phyloP scores from a whole-genome alignment of 2,113 vertebrate genomes.

The Tetraodon nigroviridis region DNA sequence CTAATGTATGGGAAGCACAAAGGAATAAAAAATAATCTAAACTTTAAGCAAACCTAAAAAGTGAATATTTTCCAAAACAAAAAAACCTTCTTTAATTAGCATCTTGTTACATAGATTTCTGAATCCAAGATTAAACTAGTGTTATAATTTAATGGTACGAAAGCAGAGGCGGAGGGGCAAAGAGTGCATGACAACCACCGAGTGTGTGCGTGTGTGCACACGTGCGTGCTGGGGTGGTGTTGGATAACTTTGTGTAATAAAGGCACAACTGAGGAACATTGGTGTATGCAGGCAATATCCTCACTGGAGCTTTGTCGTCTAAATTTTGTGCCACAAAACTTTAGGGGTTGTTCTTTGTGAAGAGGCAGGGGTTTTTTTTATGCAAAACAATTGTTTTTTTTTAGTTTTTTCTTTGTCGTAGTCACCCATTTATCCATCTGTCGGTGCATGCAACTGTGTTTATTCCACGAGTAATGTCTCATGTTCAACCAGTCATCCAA shows the following conservation, averaged over 20 bases:
- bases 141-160: too few species aligned
- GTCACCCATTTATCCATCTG: slow-evolving; percentile 2
- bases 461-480: slow-evolving; percentile 15
- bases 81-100: too few species aligned
- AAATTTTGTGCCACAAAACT: slow-evolving; percentile 7
- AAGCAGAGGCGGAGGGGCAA: background rate
- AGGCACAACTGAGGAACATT: slow-evolving; percentile 33
- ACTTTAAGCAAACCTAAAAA: background rate
- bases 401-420: background rate
- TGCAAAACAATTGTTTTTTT: background rate
- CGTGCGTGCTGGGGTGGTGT: background rate
- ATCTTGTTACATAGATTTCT: too few species aligned
- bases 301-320: slow-evolving; percentile 24
- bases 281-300: slow-evolving; percentile 9
- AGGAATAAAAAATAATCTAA: background rate
- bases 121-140: too few species aligned
- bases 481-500: slow-evolving; percentile 8
- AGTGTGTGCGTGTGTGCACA: slow-evolving; percentile 8
- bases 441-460: background rate
- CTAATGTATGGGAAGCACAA: background rate
- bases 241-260: slow-evolving; percentile 15
- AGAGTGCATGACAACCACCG: background rate
- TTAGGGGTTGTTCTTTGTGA: background rate
- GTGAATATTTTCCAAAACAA: background rate
- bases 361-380: background rate